Conservation (phyloP, 2,888 invertebrate species). For the Conops quadrifasciatus region DNA sequence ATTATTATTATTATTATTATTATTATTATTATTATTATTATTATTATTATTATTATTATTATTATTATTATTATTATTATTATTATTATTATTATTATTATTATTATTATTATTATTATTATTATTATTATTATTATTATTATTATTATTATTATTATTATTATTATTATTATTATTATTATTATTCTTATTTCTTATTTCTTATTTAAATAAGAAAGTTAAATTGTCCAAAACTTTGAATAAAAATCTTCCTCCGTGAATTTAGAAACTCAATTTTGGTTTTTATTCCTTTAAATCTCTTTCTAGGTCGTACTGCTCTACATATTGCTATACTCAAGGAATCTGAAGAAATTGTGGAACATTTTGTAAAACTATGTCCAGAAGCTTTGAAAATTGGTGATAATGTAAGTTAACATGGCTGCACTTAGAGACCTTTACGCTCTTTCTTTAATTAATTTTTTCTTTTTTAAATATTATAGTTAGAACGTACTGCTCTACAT, state of each 20-base stretch:
- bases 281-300: not conserved
- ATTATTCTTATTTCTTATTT: too few species aligned
- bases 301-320: conserved; percentile 75
- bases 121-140: too few species aligned
- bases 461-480: conserved; percentile 69
- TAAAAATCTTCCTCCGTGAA: not conserved
- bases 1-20: too few species aligned
- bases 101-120: too few species aligned
- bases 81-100: too few species aligned
- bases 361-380: conserved; percentile 76
- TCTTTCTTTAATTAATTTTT: not conserved
- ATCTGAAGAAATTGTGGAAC: conserved; percentile 81
- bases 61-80: too few species aligned
- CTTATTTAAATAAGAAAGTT: not conserved
- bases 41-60: too few species aligned
- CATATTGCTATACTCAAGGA: conserved; percentile 89
- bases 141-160: too few species aligned
- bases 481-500: conserved; percentile 87
- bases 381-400: conserved; percentile 81
- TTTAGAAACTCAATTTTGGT: not conserved
- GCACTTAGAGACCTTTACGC: not conserved
- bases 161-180: too few species aligned
- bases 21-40: too few species aligned
- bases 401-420: conserved; percentile 72
- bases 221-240: not conserved